A percentile compares a stretch with the other conserved stretches of the same genome.
Evolutionary conservation across 2,797 vertebrate genomes (phyloP).

Genomic region (Coregonus sp.): DNA sequence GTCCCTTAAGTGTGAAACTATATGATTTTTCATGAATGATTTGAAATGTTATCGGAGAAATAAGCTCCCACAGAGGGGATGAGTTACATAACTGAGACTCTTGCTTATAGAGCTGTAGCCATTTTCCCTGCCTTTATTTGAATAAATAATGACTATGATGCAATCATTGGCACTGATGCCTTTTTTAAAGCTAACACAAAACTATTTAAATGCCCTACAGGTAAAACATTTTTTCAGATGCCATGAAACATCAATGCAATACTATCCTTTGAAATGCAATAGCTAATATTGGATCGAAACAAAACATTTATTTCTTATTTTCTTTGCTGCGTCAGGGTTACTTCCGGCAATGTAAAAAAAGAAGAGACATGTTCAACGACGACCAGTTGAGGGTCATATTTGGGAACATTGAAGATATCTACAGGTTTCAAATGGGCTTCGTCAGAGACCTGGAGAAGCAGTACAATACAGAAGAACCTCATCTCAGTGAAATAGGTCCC

Average conservation of each 20-base stretch:
- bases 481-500: slow-evolving; percentile 86
- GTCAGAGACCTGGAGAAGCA: slow-evolving; percentile 87
- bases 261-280: background rate
- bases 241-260: background rate
- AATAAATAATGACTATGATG: slow-evolving; percentile 1
- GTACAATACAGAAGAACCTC: slow-evolving; percentile 87
- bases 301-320: background rate
- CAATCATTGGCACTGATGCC: background rate
- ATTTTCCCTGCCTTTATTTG: background rate
- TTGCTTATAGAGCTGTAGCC: background rate
- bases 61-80: slow-evolving; percentile 6
- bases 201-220: background rate
- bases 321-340: slow-evolving; percentile 75
- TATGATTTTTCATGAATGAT: slow-evolving; percentile 15
- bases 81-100: background rate
- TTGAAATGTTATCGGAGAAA: slow-evolving; percentile 10
- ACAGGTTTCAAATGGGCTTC: slow-evolving; percentile 88
- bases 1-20: slow-evolving; percentile 9
- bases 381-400: slow-evolving; percentile 88
- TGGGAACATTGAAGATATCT: slow-evolving; percentile 89
- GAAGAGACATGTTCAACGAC: slow-evolving; percentile 88
- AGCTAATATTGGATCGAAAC: background rate
- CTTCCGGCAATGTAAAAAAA: slow-evolving; percentile 85
- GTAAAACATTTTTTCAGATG: background rate
- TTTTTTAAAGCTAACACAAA: background rate